Evolutionary conservation across 2,113 vertebrate species (phyloP).

Genomic region (Lathamus discolor): DNA sequence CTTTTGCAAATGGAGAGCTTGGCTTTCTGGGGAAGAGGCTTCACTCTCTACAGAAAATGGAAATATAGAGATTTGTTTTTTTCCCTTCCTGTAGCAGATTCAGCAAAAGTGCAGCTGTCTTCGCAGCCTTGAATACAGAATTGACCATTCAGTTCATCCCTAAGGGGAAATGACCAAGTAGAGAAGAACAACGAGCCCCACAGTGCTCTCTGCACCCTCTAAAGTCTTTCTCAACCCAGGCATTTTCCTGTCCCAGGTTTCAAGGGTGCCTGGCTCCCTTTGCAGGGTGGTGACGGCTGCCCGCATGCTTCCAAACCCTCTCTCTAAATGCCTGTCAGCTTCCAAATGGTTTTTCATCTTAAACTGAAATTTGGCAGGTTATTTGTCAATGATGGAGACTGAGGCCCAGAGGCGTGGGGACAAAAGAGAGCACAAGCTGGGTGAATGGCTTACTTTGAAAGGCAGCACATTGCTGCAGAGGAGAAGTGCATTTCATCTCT

Average conservation of each 20-base stretch:
- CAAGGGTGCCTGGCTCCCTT: background rate
- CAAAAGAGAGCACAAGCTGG: background rate
- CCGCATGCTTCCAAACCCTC: background rate
- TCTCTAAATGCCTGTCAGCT: background rate
- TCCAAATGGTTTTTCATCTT: background rate
- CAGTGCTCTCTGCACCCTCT: constrained; percentile 7
- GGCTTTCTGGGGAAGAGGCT: constrained; percentile 16
- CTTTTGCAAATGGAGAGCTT: background rate
- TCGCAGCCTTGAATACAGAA: constrained; percentile 48
- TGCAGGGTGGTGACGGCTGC: background rate
- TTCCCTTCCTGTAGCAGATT: constrained; percentile 57
- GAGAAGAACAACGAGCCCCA: constrained; percentile 32
- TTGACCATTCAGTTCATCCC: constrained; percentile 52
- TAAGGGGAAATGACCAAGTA: constrained; percentile 39
- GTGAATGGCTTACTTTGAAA: rapidly evolving
- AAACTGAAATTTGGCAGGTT: background rate
- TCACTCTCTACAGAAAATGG: constrained; percentile 41
- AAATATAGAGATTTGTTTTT: constrained; percentile 50
- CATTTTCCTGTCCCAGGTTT: background rate
- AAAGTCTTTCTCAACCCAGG: background rate
- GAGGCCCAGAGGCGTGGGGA: background rate
- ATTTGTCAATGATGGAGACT: background rate
- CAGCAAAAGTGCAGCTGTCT: constrained; percentile 69
- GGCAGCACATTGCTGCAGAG: background rate
- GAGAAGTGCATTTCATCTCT: background rate